These are phyloP conservation scores for Autographa pulchrina DNA, from an alignment of 2,888 invertebrate genomes.

Conservation along the genomic window DNA sequence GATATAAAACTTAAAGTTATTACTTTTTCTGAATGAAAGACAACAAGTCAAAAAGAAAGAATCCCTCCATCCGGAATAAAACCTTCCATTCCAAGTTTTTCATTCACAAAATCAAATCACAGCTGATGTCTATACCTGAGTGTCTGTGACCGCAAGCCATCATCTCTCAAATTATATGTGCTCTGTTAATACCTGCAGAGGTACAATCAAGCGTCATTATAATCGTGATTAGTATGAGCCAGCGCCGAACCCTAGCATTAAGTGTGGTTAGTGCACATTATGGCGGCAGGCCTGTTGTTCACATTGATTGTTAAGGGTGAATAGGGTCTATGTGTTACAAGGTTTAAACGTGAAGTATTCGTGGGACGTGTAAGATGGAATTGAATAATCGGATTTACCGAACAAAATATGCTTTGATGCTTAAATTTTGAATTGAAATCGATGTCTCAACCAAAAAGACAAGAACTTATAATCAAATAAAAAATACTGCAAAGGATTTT, in stretches of 20 bases:
- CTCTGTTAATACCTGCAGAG: constrained; percentile 55
- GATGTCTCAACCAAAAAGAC: too few relatives aligned
- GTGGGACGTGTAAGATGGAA: not conserved
- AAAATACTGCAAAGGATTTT: too few relatives aligned
- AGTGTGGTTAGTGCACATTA: constrained; percentile 61
- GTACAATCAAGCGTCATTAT: constrained; percentile 63
- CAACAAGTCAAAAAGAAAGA: not conserved
- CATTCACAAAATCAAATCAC: constrained; percentile 10
- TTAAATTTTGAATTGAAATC: too few relatives aligned
- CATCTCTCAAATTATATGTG: constrained; percentile 59
- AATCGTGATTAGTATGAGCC: constrained; percentile 60
- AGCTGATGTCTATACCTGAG: constrained; percentile 15
- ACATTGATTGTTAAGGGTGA: constrained; percentile 34
- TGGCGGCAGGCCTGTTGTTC: constrained; percentile 35
- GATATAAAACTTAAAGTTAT: not conserved
- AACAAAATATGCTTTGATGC: too few relatives aligned
- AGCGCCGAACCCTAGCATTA: constrained; percentile 55
- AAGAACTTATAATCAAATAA: too few relatives aligned
- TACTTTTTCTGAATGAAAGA: not conserved
- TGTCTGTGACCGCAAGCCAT: constrained; percentile 36
- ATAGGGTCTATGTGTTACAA: constrained; percentile 9
- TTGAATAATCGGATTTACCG: not conserved
- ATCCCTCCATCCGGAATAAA: not conserved
- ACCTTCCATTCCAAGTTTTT: not conserved
- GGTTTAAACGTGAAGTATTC: not conserved